Conservation (phyloP, 1,140 invertebrate species). For the Amyelois transitella region DNA sequence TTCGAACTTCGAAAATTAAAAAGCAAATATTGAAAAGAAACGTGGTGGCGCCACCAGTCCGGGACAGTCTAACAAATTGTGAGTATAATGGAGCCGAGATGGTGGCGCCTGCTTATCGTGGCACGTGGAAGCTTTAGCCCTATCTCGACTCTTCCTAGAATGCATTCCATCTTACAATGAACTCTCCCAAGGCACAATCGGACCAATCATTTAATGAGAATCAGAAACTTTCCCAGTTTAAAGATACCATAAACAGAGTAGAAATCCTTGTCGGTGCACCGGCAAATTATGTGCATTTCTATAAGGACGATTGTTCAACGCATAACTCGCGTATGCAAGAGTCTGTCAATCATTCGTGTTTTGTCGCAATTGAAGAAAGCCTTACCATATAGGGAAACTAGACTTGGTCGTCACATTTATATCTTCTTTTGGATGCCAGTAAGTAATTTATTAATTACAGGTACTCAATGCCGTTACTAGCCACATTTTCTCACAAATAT, state of each 20-base stretch:
- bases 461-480: not conserved
- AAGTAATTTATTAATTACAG: not conserved
- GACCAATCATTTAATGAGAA: not conserved
- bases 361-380: conserved; percentile 49
- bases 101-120: conserved; percentile 61
- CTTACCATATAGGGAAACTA: conserved; percentile 40
- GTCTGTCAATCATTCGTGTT: conserved; percentile 59
- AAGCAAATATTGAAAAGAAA: not conserved
- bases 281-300: conserved; percentile 5
- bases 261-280: conserved; percentile 3
- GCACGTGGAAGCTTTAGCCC: conserved; percentile 47
- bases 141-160: conserved; percentile 43
- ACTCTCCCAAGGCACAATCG: conserved; percentile 5
- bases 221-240: conserved; percentile 1
- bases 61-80: conserved; percentile 30
- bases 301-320: conserved; percentile 3
- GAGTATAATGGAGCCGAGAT: conserved; percentile 21
- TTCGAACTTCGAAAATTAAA: not conserved
- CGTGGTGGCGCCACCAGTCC: conserved; percentile 30
- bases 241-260: conserved; percentile 1
- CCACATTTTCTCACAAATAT: too few relatives aligned
- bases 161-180: conserved; percentile 27
- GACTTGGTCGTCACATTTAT: conserved; percentile 13
- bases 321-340: conserved; percentile 13
- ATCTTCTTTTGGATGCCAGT: conserved; percentile 11